Evolutionary conservation across 2,797 vertebrate genomes (phyloP), one percentile per base, ranked within the genome.

Genomic region (Xyrichtys novacula): DNA sequence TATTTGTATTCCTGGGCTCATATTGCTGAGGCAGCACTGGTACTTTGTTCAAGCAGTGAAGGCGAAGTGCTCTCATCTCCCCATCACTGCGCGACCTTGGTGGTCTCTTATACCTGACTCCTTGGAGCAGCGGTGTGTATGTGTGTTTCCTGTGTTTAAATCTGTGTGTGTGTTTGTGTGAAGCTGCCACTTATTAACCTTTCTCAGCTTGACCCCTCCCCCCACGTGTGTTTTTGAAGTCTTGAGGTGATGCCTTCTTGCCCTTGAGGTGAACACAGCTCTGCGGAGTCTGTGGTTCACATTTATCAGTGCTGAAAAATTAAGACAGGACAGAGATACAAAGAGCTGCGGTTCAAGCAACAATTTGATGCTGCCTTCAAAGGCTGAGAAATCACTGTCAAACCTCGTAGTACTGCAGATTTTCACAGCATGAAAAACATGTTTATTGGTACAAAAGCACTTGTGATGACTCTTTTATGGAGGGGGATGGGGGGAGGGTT

Each of bases 1-100:
- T 81, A 61, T 89, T 79, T 87, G 80, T 86, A 83, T 80, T 85
- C 76, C 48, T 26, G 31, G 34, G 55, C 82, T 83, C 49, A 62
- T 46, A 69, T 46, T 79, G 88, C 85, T 85, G 84, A 88, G 85
- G 68, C 73, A 72, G 75, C 70, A 22, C 38, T 12, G 10, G 56
- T 75, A 74, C 76, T 79, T 76, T 74, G 52, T 77, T 75, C 56
- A 70, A 79, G 80, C 66, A 23, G 80, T 49, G 63, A 22, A 46
- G 44, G 75, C 44, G 28, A 72, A 82, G 79, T 80, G 80, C 69
- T 88, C 80, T 83, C 70, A 79, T 87, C 61, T 78, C 78, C 53
- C 49, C 68, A 71, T 85, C 57, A 63, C 64, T 26, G 56, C 34
- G 46, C 7, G 66, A 85, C 76, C 87, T 88, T 76, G 69, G 75